Percentiles rank a stretch among this genome's conserved stretches.
Evolutionary conservation across 35 echinoderm and acorn worm genomes (phyloP).

Genomic region (Strongylocentrotus purpuratus): DNA sequence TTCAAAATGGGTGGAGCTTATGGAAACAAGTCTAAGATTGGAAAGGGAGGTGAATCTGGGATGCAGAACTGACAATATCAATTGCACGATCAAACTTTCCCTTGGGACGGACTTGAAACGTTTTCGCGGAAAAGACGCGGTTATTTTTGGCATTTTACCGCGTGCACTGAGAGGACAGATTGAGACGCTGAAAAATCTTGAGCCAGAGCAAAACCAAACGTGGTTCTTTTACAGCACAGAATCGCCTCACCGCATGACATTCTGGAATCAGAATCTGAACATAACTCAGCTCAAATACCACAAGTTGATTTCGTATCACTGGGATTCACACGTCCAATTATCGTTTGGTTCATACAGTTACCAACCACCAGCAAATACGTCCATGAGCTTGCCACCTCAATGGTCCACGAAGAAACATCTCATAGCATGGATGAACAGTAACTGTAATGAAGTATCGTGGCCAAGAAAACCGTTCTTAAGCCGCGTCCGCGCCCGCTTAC

Average conservation of each 20-base stretch:
- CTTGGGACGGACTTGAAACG: constrained; percentile 46
- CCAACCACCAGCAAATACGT: background rate
- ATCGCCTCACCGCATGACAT: constrained; percentile 56
- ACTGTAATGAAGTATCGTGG: constrained; percentile 37
- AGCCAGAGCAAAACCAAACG: constrained; percentile 64
- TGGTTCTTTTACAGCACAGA: constrained; percentile 84
- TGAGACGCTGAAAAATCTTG: background rate
- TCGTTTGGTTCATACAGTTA: constrained; percentile 57
- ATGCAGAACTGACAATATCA: background rate
- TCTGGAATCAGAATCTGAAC: constrained; percentile 54
- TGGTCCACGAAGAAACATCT: constrained; percentile 23
- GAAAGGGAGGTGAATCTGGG: background rate
- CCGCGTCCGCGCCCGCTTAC: constrained; percentile 4
- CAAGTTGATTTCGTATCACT: constrained; percentile 77
- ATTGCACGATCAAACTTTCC: constrained; percentile 54
- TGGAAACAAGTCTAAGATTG: constrained; percentile 11
- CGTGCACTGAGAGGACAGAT: constrained; percentile 57
- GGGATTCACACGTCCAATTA: constrained; percentile 67
- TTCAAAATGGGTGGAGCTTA: constrained; percentile 32
- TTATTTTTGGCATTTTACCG: constrained; percentile 73
- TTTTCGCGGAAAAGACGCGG: constrained; percentile 69
- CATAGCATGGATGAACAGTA: constrained; percentile 44
- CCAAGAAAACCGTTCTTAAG: constrained; percentile 9
- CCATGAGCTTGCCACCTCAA: background rate
- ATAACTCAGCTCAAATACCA: constrained; percentile 73